A percentile compares a stretch with the other conserved stretches of the same genome.
Evolutionary conservation across 2,797 vertebrate species (phyloP).

Genomic region (Pseudocheirus occidentalis): DNA sequence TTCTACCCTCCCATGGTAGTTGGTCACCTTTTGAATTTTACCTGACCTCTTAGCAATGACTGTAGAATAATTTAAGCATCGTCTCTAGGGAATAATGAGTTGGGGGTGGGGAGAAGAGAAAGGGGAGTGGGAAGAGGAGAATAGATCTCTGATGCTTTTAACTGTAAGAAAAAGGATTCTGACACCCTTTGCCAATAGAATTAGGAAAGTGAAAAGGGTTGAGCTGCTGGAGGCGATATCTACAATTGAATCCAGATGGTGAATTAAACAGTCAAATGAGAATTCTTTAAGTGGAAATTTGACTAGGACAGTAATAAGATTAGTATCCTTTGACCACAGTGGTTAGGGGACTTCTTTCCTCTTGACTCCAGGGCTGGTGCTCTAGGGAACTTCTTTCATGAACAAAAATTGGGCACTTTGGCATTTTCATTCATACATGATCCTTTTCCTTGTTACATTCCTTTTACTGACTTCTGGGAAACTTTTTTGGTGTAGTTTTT

Average conservation of each 20-base stretch:
- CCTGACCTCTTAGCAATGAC: slow-evolving; percentile 22
- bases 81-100: slow-evolving; percentile 19
- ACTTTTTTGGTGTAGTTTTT: too few relatives aligned
- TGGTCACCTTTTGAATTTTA: background rate
- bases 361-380: too few relatives aligned
- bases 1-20: background rate
- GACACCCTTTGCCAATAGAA: background rate
- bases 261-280: background rate
- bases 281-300: slow-evolving; percentile 26
- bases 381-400: background rate
- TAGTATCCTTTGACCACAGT: background rate
- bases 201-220: slow-evolving; percentile 36
- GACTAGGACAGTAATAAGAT: slow-evolving; percentile 2
- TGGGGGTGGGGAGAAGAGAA: background rate
- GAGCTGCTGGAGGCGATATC: slow-evolving; percentile 4
- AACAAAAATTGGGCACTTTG: background rate
- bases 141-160: background rate
- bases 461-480: background rate
- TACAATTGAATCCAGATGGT: slow-evolving; percentile 20
- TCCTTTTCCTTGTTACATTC: background rate
- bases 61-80: background rate
- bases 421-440: background rate
- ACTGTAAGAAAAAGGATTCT: slow-evolving; percentile 1
- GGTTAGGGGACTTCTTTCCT: background rate
- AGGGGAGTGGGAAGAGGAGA: background rate